A percentile compares a stretch with the other conserved stretches of the same genome.
Evolutionary conservation across 2,113 vertebrate genomes (phyloP).

Genomic region (Ophiodon elongatus): DNA sequence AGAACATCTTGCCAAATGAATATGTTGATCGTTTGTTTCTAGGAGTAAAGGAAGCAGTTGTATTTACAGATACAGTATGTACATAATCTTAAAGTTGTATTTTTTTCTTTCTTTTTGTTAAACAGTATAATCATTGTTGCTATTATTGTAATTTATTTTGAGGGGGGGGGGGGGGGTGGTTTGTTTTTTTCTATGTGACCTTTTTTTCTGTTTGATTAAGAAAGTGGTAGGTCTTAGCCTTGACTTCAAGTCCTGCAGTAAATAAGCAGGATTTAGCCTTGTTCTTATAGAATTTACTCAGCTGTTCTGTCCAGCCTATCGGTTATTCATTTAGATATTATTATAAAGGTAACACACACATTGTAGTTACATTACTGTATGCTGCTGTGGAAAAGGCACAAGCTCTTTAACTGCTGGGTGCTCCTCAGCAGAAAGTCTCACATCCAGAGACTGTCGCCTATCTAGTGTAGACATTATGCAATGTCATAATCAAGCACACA

Average conservation of each 20-base stretch:
- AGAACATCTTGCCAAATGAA: constrained; percentile 75
- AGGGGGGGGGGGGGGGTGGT: constrained; percentile 10
- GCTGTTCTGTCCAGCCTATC: constrained; percentile 61
- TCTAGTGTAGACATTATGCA: constrained; percentile 73
- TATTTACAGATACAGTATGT: constrained; percentile 75
- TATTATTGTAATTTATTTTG: constrained; percentile 79
- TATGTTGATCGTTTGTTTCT: constrained; percentile 60
- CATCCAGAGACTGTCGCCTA: constrained; percentile 52
- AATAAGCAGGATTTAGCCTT: constrained; percentile 77
- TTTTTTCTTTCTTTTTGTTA: constrained; percentile 62
- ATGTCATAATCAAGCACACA: constrained; percentile 59
- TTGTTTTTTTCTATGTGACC: constrained; percentile 66
- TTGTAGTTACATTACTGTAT: constrained; percentile 56
- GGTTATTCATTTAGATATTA: constrained; percentile 44
- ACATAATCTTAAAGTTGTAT: constrained; percentile 77
- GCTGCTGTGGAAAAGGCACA: constrained; percentile 72
- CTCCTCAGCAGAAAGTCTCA: constrained; percentile 41
- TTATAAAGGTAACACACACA: constrained; percentile 57
- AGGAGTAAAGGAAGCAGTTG: constrained; percentile 53
- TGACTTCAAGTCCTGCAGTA: constrained; percentile 71
- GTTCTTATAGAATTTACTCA: constrained; percentile 66
- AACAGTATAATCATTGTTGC: constrained; percentile 72
- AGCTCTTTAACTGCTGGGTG: constrained; percentile 62
- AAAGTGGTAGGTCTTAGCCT: constrained; percentile 73
- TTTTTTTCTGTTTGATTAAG: constrained; percentile 51